These are phyloP conservation scores for Meiosimyza decipiens DNA, from an alignment of 2,888 invertebrate genomes.

Conservation along the genomic window DNA sequence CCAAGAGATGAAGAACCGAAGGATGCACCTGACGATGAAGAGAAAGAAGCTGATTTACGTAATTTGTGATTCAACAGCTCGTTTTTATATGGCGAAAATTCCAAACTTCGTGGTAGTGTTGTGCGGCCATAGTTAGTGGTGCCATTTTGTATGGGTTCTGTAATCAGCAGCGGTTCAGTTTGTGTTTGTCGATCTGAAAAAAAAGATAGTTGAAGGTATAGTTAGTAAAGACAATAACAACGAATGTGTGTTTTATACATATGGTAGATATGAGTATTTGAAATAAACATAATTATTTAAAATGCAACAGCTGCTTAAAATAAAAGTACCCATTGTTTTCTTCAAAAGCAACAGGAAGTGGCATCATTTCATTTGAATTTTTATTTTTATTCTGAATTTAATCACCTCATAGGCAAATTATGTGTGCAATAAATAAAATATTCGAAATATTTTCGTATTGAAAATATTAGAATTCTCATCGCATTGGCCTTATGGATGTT, in stretches of 20 bases:
- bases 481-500: too few relatives aligned
- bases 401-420: too few relatives aligned
- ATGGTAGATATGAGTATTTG: too few relatives aligned
- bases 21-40: slow-evolving; percentile 52
- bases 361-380: not conserved
- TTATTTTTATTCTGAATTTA: too few relatives aligned
- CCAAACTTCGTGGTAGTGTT: slow-evolving; percentile 21
- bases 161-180: slow-evolving; percentile 57
- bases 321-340: not conserved
- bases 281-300: not conserved
- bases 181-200: slow-evolving; percentile 60
- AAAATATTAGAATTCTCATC: too few relatives aligned
- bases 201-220: not conserved
- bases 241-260: too few relatives aligned
- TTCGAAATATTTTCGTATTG: too few relatives aligned
- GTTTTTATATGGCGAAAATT: slow-evolving; percentile 1
- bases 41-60: slow-evolving; percentile 59
- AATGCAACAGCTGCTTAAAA: not conserved
- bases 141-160: slow-evolving; percentile 50
- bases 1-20: slow-evolving; percentile 52
- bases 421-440: too few relatives aligned
- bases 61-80: slow-evolving; percentile 42
- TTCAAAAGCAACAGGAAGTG: not conserved
- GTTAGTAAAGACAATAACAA: too few relatives aligned
- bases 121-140: not conserved